Evolutionary conservation across 2,797 vertebrate species (phyloP).

Genomic region (Ataeniobius toweri): DNA sequence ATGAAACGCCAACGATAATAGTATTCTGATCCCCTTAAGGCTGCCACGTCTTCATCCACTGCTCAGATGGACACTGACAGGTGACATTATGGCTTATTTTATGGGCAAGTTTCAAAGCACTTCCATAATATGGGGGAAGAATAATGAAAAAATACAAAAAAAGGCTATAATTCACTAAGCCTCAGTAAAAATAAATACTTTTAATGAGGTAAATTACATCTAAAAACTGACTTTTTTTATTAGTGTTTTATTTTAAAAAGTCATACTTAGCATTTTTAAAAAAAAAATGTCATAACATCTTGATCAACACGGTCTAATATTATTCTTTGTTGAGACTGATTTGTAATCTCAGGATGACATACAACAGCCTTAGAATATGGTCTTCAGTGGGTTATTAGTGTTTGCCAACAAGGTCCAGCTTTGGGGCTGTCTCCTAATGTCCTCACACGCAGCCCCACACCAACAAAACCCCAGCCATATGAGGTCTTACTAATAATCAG

Average conservation of each 20-base stretch:
- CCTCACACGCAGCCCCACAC: slow-evolving; percentile 83
- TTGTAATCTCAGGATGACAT: slow-evolving; percentile 26
- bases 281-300: no score
- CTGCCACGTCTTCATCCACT: slow-evolving; percentile 73
- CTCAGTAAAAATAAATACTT: slow-evolving; percentile 36
- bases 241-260: neutral
- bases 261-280: neutral
- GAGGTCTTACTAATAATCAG: slow-evolving; percentile 80
- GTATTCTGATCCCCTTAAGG: slow-evolving; percentile 59
- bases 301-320: slow-evolving; percentile 7
- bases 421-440: slow-evolving; percentile 85
- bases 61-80: slow-evolving; percentile 71
- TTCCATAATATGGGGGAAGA: slow-evolving; percentile 47
- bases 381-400: slow-evolving; percentile 48
- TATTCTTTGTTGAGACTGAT: slow-evolving; percentile 11
- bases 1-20: slow-evolving; percentile 70
- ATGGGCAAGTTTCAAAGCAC: slow-evolving; percentile 50
- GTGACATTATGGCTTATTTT: slow-evolving; percentile 63
- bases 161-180: slow-evolving; percentile 23
- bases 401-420: slow-evolving; percentile 67
- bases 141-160: slow-evolving; percentile 40
- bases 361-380: slow-evolving; percentile 12
- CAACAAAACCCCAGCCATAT: slow-evolving; percentile 82
- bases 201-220: slow-evolving; percentile 38
- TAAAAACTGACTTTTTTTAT: slow-evolving; percentile 14